Base-by-base conservation (phyloP, 2,113 vertebrate genomes). In the Antechinus flavipes region DNA sequence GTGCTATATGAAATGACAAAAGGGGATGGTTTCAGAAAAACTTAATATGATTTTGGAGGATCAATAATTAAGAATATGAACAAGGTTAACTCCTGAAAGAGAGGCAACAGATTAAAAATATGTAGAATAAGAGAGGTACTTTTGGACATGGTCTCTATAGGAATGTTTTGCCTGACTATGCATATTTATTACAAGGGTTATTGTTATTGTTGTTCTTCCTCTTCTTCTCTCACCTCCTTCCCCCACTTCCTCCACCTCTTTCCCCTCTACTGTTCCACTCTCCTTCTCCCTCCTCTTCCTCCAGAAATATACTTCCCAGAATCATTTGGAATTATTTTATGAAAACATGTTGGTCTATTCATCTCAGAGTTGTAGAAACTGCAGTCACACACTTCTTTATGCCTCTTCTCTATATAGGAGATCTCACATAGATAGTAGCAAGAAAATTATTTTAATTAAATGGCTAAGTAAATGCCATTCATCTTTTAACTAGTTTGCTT, bases 371-470 rank as follows among this genome's bases (percentile, higher is more conserved):
- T 94, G 90, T 1, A 54, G n/a, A 25, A 56, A 95, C 50, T 91
- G 50, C 52, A 46, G 12, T 94, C n/a, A 84, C 58, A 92, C 5
- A 7, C 68, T 42, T 42, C n/a, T 89, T 95, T 25, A 27, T 49
- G 58, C 11, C 90, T 92, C 52, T 25, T 55, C 76, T 91, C 49
- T 91, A 84, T 25, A 93, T 2, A 54, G 55, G 58, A 7, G 89
- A 90, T n/a, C 47, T 47, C 35, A 91, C 9, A 54, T 52, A 55
- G 1, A 11, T n/a, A 92, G 54, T 35, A 89, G 3, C n/a, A 84
- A 16, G 42, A 68, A 11, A 95, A 84, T 30, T 90, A 92, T 90
- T 91, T 89, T 54, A 94, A 90, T 68, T n/a, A 54, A n/a, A 91
- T 55, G 24, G 25, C 16, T 1, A 92, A 25, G n/a, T 84, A 84